Percentiles rank a stretch among this genome's conserved stretches.
phyloP scores from a whole-genome alignment of 1,140 invertebrate genomes.

The Nymphalis io region DNA sequence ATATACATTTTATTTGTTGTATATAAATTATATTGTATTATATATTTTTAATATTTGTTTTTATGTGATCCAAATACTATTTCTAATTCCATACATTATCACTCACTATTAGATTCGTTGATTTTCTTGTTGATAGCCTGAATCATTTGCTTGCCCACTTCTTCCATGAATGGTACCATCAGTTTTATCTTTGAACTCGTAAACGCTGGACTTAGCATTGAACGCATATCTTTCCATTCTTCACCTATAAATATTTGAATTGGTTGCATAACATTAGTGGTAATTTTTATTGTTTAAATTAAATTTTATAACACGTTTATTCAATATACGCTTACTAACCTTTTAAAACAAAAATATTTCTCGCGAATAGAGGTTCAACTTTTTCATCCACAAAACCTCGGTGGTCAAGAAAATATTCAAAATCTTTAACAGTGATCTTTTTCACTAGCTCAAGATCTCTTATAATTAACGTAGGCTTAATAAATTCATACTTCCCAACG shows the following conservation, averaged over 20 bases:
- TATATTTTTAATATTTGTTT: too few relatives aligned
- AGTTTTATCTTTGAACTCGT: slow-evolving; percentile 51
- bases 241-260: too few relatives aligned
- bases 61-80: too few relatives aligned
- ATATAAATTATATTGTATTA: too few relatives aligned
- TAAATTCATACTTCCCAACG: slow-evolving; percentile 77
- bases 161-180: slow-evolving; percentile 64
- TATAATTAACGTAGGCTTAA: slow-evolving; percentile 78
- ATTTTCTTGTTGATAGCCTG: slow-evolving; percentile 46
- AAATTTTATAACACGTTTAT: too few relatives aligned
- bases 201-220: too few relatives aligned
- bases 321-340: slow-evolving; percentile 47
- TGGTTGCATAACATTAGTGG: too few relatives aligned
- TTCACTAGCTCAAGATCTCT: slow-evolving; percentile 84
- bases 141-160: slow-evolving; percentile 60
- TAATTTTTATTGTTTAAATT: too few relatives aligned
- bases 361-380: slow-evolving; percentile 79
- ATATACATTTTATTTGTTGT: background rate
- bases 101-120: slow-evolving; percentile 43
- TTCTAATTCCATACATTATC: too few relatives aligned
- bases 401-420: slow-evolving; percentile 84
- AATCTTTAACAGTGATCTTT: slow-evolving; percentile 80
- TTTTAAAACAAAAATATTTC: slow-evolving; percentile 80
- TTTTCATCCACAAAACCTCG: slow-evolving; percentile 62
- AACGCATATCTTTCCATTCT: too few relatives aligned